Conservation (phyloP, 2,888 invertebrate species). For the Acanthosepion esculentum region DNA sequence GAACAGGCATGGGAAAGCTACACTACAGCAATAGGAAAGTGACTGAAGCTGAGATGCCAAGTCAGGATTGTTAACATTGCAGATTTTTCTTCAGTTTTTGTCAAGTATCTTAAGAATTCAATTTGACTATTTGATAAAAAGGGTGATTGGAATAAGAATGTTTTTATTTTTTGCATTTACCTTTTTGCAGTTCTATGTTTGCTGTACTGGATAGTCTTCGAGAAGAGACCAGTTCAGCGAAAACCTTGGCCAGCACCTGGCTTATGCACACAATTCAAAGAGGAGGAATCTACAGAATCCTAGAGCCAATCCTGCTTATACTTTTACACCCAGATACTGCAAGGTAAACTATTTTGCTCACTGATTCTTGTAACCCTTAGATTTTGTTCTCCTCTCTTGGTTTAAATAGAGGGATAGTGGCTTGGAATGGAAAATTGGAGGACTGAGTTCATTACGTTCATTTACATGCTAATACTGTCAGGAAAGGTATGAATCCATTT, state of each 20-base stretch:
- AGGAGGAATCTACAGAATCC: conserved; percentile 85
- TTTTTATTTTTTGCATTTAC: neutral
- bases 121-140: no score
- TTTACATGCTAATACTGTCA: no score
- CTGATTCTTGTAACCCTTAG: neutral
- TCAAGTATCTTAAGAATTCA: no score
- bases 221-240: conserved; percentile 77
- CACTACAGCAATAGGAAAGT: no score
- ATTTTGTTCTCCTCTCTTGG: neutral
- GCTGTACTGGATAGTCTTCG: conserved; percentile 84
- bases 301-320: conserved; percentile 85
- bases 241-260: conserved; percentile 79
- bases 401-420: neutral
- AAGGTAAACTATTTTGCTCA: conserved; percentile 59
- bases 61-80: no score
- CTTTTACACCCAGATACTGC: conserved; percentile 86
- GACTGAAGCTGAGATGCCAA: no score
- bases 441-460: no score
- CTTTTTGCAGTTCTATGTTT: conserved; percentile 79
- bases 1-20: no score
- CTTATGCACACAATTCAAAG: conserved; percentile 80
- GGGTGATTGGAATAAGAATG: no score
- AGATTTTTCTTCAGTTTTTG: no score
- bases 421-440: no score
- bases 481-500: no score